These are phyloP conservation scores for Rhadinocentrus ornatus DNA, from an alignment of 2,797 vertebrate genomes.

Conservation along the genomic window DNA sequence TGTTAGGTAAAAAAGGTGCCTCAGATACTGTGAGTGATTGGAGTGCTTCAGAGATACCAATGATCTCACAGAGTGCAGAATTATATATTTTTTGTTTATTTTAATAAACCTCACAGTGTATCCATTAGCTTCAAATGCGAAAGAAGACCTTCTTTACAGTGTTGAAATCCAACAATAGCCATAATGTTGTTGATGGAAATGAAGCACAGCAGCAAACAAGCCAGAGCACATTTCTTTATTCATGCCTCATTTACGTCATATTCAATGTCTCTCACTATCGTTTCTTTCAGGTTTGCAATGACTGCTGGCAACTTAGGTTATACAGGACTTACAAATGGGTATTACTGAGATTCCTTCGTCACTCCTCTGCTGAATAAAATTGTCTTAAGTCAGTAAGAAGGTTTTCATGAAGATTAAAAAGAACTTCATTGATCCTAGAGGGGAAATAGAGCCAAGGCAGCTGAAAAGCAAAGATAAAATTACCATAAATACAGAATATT, in stretches of 20 bases:
- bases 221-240: slow-evolving; percentile 50
- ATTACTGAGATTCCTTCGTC: slow-evolving; percentile 59
- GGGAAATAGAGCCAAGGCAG: slow-evolving; percentile 52
- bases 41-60: slow-evolving; percentile 7
- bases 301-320: slow-evolving; percentile 53
- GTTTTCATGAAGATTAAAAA: slow-evolving; percentile 66
- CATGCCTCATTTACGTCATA: slow-evolving; percentile 55
- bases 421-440: slow-evolving; percentile 61
- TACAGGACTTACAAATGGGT: slow-evolving; percentile 49
- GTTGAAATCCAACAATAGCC: slow-evolving; percentile 42
- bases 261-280: slow-evolving; percentile 36
- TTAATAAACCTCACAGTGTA: slow-evolving; percentile 32
- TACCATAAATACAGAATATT: slow-evolving; percentile 58
- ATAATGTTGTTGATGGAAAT: slow-evolving; percentile 45
- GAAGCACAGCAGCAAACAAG: slow-evolving; percentile 44
- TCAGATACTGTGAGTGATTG: slow-evolving; percentile 20
- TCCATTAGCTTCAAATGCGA: slow-evolving; percentile 39
- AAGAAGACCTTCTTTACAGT: slow-evolving; percentile 33
- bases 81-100: slow-evolving; percentile 33
- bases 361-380: slow-evolving; percentile 44
- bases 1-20: neutral
- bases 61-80: slow-evolving; percentile 3
- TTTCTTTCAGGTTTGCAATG: slow-evolving; percentile 34
- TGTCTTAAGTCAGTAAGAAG: slow-evolving; percentile 55
- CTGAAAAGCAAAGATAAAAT: slow-evolving; percentile 68